Evolutionary conservation across 1,140 invertebrate genomes (phyloP), one percentile per base, ranked within the genome.

Genomic region (Branchinecta lynchi): DNA sequence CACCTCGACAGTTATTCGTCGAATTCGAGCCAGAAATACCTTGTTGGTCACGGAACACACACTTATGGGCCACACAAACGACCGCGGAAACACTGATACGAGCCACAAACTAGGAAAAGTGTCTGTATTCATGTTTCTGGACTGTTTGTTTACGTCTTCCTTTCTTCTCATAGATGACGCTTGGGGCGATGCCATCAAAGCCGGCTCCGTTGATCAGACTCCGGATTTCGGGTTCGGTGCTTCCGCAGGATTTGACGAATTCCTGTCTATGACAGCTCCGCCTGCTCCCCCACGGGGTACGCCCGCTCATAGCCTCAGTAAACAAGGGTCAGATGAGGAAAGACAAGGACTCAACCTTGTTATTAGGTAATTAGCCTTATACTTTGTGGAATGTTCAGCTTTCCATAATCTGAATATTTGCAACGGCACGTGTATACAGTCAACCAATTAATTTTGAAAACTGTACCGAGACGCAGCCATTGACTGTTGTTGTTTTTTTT

Each of bases 211-310:
- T 10, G 7, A 60, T 60, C 51, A 60, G n/a, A 60, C 51, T 7
- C 71, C 72, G 66, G 69, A 70, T 20, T 73, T 73, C 17, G 78
- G 78, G 8, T 77, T 79, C 71, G 78, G 78, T 44, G 73, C 71
- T 21, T 81, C 84, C n/a, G 88, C 89, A 67, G 83, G 83, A 45
- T 91, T 90, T 76, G 92, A 95, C 76, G 83, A 88, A 3, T 93
- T 93, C 79, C 78, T 93, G 60, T 85, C 85, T 12, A 84, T 92
- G 82, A 86, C 85, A 70, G 88, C 87, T 51, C 88, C 87, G 66
- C 87, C 82, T 0, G 78, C 80, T 12, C 79, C 81, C 8, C 83
- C 84, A 15, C 80, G 80, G 67, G 82, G 84, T 17, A 84, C 84
- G 32, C 75, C 75, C 45, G 79, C 77, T 66, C 69, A 67, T 15